Base-by-base conservation (phyloP, 2,113 vertebrate genomes). In the Onychostoma macrolepis region DNA sequence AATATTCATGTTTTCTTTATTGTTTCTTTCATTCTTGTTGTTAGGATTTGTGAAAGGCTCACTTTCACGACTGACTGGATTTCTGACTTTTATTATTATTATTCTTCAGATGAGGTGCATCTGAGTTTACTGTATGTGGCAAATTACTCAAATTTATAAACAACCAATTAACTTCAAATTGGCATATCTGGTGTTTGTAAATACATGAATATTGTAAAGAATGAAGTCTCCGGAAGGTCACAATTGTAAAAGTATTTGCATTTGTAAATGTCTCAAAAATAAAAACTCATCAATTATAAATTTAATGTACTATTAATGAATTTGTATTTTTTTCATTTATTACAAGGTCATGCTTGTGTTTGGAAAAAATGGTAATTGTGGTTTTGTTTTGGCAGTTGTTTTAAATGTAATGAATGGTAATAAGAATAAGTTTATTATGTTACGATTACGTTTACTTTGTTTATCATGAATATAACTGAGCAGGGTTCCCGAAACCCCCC, bases 151-250 rank as follows among this genome's bases (percentile, higher is more conserved):
- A 21, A 7, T n/a, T 12, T 4, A 58, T 28, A 19, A 45, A 67
- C 28, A 69, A 50, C 63, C 43, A 1, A 38, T 36, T 26, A 21
- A 3, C 11, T 28, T 48, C 2, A 67, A 33, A 45, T 69, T 13
- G 79, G 6, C 78, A 28, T 63, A 13, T 38, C 12, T 63, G 21
- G 38, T 30, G 33, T 80, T 43, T 65, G 79, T 81, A 81, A 81
- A 65, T 81, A 81, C 58, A 61, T 75, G 11, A 74, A 74, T 74
- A 43, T 74, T 74, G 71, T 43, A 13, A 36, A 71, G 67, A 71
- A 13, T 36, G 1, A 43, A 45, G 72, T 17, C 38, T 26, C 24
- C 43, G 38, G 78, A 80, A 58, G 21, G 78, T 38, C 58, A 28
- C 11, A 21, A 30, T n/a, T 67, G 61, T 21, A 82, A 80, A 67